phyloP scores from a whole-genome alignment of 2,113 vertebrate species.

The Spea bombifrons region DNA sequence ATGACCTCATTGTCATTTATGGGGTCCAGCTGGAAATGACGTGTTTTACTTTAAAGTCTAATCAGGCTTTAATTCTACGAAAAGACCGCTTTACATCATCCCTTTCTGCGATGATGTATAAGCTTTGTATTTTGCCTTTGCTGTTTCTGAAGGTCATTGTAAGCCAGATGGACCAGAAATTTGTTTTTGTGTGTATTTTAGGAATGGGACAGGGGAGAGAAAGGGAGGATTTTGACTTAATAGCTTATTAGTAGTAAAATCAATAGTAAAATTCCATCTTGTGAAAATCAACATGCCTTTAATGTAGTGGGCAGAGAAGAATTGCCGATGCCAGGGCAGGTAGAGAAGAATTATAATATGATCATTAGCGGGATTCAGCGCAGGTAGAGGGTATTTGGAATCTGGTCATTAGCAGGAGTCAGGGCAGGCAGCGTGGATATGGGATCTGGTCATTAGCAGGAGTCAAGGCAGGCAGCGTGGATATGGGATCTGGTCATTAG shows the following conservation, averaged over 20 bases:
- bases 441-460: no score
- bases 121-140: neutral
- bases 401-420: no score
- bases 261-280: neutral
- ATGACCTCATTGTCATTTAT: constrained; percentile 30
- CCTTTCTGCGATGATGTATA: neutral
- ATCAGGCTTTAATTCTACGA: constrained; percentile 20
- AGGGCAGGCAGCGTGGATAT: no score
- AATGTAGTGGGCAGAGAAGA: no score
- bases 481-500: no score
- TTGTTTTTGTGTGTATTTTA: neutral
- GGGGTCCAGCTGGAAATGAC: constrained; percentile 27
- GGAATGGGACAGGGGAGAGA: neutral
- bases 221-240: neutral
- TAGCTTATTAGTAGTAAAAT: neutral
- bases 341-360: no score
- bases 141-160: neutral
- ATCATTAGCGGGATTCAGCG: no score
- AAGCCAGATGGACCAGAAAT: neutral
- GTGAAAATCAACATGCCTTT: no score
- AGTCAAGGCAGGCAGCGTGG: no score
- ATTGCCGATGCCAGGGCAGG: no score
- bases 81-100: neutral
- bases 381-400: no score
- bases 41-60: constrained; percentile 13